Conservation (phyloP, 2,113 vertebrate species). For the Microcebus jonahi region DNA sequence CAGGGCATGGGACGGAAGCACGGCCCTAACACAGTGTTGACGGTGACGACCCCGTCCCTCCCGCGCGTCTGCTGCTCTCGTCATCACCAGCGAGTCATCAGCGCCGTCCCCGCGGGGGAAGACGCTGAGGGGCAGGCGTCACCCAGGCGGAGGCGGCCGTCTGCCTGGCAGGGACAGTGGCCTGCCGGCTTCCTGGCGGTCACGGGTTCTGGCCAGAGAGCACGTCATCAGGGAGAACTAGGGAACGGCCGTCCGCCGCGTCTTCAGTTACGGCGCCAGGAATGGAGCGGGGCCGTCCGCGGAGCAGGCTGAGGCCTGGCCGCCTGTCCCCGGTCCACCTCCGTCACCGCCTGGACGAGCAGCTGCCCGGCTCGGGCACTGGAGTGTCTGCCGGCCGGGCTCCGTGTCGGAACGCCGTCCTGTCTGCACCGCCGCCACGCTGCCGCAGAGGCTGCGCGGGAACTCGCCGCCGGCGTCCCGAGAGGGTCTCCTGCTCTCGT, state of each 20-base stretch:
- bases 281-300: background rate
- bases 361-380: too few species aligned
- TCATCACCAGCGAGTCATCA: accelerated
- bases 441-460: background rate
- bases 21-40: accelerated
- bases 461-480: background rate
- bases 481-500: background rate
- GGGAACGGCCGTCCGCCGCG: background rate
- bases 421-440: too few species aligned
- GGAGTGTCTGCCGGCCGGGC: too few species aligned
- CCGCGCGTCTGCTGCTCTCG: background rate
- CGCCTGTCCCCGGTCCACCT: too few species aligned
- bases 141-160: background rate
- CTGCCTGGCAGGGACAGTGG: background rate
- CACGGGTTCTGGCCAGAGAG: background rate
- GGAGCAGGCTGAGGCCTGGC: background rate
- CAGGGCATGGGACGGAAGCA: too few species aligned
- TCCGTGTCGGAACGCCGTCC: too few species aligned
- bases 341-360: background rate
- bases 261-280: background rate
- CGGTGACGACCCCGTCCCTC: background rate
- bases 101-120: too few species aligned
- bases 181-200: background rate
- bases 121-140: background rate
- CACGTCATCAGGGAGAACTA: too few species aligned